Conservation (phyloP, 1,140 invertebrate genomes). For the Calephelis nemesis region DNA sequence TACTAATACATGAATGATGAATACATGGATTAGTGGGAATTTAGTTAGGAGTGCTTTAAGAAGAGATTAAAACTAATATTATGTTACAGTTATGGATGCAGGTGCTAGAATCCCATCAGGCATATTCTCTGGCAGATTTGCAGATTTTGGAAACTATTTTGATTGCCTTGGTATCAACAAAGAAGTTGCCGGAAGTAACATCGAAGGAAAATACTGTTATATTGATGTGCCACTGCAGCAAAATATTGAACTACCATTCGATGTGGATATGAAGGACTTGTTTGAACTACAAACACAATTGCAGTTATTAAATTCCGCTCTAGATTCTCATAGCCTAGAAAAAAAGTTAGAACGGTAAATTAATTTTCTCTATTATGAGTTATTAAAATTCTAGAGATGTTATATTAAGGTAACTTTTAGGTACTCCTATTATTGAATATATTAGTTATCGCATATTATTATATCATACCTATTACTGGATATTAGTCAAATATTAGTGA, state of each 20-base stretch:
- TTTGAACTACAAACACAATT: not conserved
- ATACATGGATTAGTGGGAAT: too few species aligned
- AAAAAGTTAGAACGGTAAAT: constrained; percentile 11
- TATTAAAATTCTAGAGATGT: too few species aligned
- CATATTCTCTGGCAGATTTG: constrained; percentile 21
- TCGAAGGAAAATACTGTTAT: constrained; percentile 57
- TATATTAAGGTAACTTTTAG: too few species aligned
- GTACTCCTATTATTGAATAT: too few species aligned
- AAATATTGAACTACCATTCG: constrained; percentile 30
- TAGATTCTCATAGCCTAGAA: constrained; percentile 7
- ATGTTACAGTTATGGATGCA: constrained; percentile 49
- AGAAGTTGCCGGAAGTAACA: constrained; percentile 27
- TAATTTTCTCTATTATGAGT: not conserved
- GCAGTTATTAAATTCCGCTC: constrained; percentile 15
- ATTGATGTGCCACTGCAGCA: constrained; percentile 35
- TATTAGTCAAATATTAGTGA: too few species aligned
- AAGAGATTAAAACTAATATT: not conserved
- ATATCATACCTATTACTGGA: too few species aligned
- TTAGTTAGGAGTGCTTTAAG: too few species aligned
- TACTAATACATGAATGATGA: too few species aligned
- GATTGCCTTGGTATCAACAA: constrained; percentile 48
- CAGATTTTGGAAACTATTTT: constrained; percentile 35
- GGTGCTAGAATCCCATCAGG: constrained; percentile 44
- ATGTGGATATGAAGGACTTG: not conserved
- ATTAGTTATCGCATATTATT: too few species aligned